Conservation (phyloP, 2,888 invertebrate species). For the Dendrolimus pini region DNA sequence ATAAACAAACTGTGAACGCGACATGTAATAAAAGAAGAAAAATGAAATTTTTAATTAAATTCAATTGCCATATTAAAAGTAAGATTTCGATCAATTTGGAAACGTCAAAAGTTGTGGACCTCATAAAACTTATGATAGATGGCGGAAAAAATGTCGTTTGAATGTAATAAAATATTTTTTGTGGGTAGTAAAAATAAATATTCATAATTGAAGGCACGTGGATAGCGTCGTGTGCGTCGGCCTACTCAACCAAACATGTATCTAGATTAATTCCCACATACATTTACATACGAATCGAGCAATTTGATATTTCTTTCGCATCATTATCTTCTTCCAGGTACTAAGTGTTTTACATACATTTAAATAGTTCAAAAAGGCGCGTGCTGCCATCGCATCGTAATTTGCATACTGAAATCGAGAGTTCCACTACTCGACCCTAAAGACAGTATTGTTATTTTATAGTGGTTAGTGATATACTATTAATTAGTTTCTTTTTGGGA, state of each 20-base stretch:
- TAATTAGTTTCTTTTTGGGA: no score
- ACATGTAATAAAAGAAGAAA: conserved; percentile 19
- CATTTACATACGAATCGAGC: conserved; percentile 60
- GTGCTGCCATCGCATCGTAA: conserved; percentile 40
- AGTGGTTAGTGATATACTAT: background rate
- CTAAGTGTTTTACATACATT: conserved; percentile 60
- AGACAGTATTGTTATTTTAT: background rate
- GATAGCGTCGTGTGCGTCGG: conserved; percentile 32
- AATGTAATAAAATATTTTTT: background rate
- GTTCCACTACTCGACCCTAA: conserved; percentile 27
- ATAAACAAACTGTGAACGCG: conserved; percentile 30
- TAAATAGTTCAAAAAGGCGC: conserved; percentile 51
- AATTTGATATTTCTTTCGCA: conserved; percentile 56
- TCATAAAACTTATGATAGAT: no score
- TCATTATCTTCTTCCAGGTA: conserved; percentile 56
- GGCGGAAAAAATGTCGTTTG: no score
- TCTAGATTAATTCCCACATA: conserved; percentile 55
- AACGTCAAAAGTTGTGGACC: no score
- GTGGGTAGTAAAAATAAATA: conserved; percentile 23
- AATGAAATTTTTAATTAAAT: conserved; percentile 22
- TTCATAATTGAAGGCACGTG: conserved; percentile 38
- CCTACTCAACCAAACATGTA: conserved; percentile 34
- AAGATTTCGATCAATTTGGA: conserved; percentile 3
- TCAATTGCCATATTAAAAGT: conserved; percentile 3
- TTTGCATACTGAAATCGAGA: conserved; percentile 38